Percentiles rank a stretch among this genome's conserved stretches.
These are phyloP conservation scores for Pelodiscus sinensis DNA, from an alignment of 2,113 vertebrate species.

Conservation along the genomic window DNA sequence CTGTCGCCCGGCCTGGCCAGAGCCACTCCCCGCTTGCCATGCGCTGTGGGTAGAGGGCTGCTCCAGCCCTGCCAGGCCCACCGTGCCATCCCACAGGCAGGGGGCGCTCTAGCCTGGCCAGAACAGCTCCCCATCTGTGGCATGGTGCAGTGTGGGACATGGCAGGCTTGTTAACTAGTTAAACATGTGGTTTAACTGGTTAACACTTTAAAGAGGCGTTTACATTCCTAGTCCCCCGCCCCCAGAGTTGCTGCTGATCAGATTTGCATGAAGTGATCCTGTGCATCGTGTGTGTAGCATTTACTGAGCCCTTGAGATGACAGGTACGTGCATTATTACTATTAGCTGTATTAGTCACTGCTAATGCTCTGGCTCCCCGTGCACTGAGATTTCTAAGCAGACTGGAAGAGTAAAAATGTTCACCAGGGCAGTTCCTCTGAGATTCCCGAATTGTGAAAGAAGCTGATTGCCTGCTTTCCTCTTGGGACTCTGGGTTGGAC, in stretches of 20 bases:
- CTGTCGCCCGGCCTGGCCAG: too few relatives aligned
- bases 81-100: too few relatives aligned
- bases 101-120: too few relatives aligned
- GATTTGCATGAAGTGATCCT: accelerated
- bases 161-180: too few relatives aligned
- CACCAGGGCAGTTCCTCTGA: not conserved
- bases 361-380: not conserved
- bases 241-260: accelerated
- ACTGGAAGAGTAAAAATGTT: accelerated
- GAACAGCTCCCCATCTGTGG: too few relatives aligned
- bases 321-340: not conserved
- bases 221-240: too few relatives aligned
- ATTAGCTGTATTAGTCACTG: not conserved
- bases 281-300: not conserved
- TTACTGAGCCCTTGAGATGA: not conserved
- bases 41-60: too few relatives aligned
- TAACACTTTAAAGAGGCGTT: too few relatives aligned
- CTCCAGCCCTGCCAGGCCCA: too few relatives aligned
- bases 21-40: too few relatives aligned
- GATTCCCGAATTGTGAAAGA: not conserved
- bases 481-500: not conserved
- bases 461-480: not conserved
- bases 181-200: too few relatives aligned
- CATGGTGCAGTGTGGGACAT: too few relatives aligned
- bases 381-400: not conserved